phyloP scores from a whole-genome alignment of 1,140 invertebrate genomes.

The Pseudomyrmex sp. region DNA sequence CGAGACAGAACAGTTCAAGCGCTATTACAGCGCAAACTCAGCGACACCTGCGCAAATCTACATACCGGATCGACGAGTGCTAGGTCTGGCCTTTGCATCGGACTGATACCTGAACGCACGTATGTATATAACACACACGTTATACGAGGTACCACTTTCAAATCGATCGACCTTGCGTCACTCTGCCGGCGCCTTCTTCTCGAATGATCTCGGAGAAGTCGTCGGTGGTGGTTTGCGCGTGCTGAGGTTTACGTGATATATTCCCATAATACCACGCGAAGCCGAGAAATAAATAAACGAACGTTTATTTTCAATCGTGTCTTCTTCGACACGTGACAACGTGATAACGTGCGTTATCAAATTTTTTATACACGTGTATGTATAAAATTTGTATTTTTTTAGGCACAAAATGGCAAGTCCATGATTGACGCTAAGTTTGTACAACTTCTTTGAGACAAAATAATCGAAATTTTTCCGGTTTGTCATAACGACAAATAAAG shows the following conservation, averaged over 20 bases:
- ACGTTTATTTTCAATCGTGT: conserved; percentile 2
- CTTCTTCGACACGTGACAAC: too few relatives aligned
- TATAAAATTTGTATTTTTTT: neutral
- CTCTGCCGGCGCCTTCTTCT: conserved; percentile 40
- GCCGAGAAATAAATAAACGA: neutral
- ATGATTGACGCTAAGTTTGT: neutral
- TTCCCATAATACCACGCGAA: neutral
- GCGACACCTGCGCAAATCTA: conserved; percentile 80
- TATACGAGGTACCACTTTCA: conserved; percentile 61
- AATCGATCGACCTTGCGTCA: conserved; percentile 65
- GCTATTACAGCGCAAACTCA: conserved; percentile 41
- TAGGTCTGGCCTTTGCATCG: conserved; percentile 58
- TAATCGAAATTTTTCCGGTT: too few relatives aligned
- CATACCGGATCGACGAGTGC: conserved; percentile 77
- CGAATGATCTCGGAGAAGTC: conserved; percentile 49
- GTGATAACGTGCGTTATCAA: too few relatives aligned
- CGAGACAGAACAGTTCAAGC: neutral
- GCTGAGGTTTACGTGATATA: neutral
- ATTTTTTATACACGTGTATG: neutral
- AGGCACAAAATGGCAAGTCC: neutral
- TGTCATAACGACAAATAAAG: too few relatives aligned
- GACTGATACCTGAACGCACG: conserved; percentile 35
- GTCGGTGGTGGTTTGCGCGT: conserved; percentile 1
- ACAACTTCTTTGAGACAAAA: neutral
- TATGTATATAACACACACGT: conserved; percentile 26